Base-by-base conservation (phyloP, 2,113 vertebrate genomes). In the Sisor rabdophorus region DNA sequence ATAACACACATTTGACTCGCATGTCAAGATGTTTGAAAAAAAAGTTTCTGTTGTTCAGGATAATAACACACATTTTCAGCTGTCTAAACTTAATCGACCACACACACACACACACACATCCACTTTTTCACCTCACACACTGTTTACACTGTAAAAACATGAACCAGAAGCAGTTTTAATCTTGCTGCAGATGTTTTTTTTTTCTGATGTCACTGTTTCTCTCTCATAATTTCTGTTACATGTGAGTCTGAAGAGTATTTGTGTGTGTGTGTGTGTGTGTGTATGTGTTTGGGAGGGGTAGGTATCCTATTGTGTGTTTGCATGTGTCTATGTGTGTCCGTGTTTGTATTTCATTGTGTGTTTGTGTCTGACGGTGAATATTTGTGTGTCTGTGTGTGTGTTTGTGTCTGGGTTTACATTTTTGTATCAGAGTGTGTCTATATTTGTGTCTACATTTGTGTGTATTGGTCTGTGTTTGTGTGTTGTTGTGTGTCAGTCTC, bases 91-190 rank as follows among this genome's bases (percentile, higher is more conserved):
- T 12, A 68, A 52, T 61, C 22, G 60, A 68, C 22, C 63, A 77
- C 68, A 65, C 75, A 69, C 32, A 36, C 32, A 36, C 32, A 36
- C 32, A 24, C 12, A 61, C n/a, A 20, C 11, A 67, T 44, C 75
- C n/a, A 77, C 48, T 30, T 20, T 64, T 60, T 74, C 40, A 58
- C 44, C 74, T 70, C 58, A 69, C 73, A 69, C 50, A 72, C 4
- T 81, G 76, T 81, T 81, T 78, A 78, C 60, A 71, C 17, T 58
- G 47, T 22, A 54, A 77, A 80, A 58, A 81, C 54, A 68, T 70
- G 48, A 73, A 67, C 48, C 9, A 22, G 78, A 52, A 55, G 52
- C 58, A 64, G 22, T 28, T 13, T 12, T 58, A 59, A 19, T 26
- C 8, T 16, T 76, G 16, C 24, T 69, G 50, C 48, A 55, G 55